Conservation (phyloP, 2,888 invertebrate genomes). For the Drosophila gaucha region DNA sequence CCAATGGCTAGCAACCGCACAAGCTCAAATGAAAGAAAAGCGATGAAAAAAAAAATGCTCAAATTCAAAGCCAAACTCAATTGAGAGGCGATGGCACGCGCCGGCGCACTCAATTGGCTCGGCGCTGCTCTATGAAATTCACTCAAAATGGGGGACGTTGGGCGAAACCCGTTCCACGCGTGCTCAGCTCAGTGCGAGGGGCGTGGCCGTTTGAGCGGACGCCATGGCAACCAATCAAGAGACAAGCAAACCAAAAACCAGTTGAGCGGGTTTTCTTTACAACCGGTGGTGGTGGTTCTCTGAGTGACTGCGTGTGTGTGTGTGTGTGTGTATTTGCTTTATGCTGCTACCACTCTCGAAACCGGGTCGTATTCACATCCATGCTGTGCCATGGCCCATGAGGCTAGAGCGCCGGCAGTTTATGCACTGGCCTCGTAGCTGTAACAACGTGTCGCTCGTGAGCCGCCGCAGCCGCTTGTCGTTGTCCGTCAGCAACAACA, state of each 20-base stretch:
- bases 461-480: constrained; percentile 44
- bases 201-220: constrained; percentile 58
- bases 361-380: constrained; percentile 57
- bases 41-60: background rate
- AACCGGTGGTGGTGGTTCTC: constrained; percentile 15
- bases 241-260: constrained; percentile 62
- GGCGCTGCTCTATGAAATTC: constrained; percentile 10
- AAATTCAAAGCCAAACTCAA: constrained; percentile 20
- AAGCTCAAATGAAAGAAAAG: constrained; percentile 5
- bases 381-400: constrained; percentile 46
- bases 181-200: constrained; percentile 42
- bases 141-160: constrained; percentile 81
- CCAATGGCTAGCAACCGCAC: constrained; percentile 49
- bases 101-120: constrained; percentile 76
- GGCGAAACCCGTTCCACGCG: constrained; percentile 62
- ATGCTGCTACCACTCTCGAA: constrained; percentile 59
- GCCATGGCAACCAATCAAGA: constrained; percentile 79
- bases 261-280: constrained; percentile 72
- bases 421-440: constrained; percentile 76
- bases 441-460: constrained; percentile 71
- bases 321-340: constrained; percentile 41
- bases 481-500: constrained; percentile 14
- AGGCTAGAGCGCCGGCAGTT: constrained; percentile 70
- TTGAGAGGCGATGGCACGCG: constrained; percentile 69
- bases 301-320: constrained; percentile 11